Evolutionary conservation across 1,140 invertebrate genomes (phyloP), one percentile per base, ranked within the genome.

Genomic region (Mya arenaria): DNA sequence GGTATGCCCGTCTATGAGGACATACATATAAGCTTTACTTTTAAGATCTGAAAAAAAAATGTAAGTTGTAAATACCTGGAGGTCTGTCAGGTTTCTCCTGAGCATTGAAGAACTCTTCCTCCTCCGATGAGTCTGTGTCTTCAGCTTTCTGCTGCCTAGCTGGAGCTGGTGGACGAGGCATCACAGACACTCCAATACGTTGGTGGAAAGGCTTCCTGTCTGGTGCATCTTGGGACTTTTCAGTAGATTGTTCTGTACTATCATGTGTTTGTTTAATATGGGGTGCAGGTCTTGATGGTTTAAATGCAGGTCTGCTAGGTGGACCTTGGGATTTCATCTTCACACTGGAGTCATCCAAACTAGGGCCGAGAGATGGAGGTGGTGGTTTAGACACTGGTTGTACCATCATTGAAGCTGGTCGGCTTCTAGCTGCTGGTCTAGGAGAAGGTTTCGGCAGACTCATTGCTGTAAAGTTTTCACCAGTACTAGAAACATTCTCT

Each of bases 51-150:
- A n/a, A n/a, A n/a, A n/a, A n/a, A n/a, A n/a, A n/a, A n/a, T n/a
- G n/a, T n/a, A n/a, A n/a, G n/a, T n/a, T 63, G 23, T 28, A 63
- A 34, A 41, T 63, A 80, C 77, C 77, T 58, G 48, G 19, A 44
- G 77, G 77, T 41, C 77, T 41, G 4, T 80, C 77, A 41, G 77
- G 77, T 71, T 80, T 80, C 1, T 69, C 55, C n/a, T 56, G 66
- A 15, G 77, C 77, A 32, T 32, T 69, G n/a, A 80, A 32, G 34
- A 80, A 80, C 48, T 80, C 75, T 32, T 69, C 77, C 13, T 66
- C 62, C 1, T n/a, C n/a, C n/a, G n/a, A n/a, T n/a, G n/a, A n/a
- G n/a, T n/a, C n/a, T n/a, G n/a, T n/a, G 10, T 17, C 48, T n/a
- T 17, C 1, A 52, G 48, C 48, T n/a, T 4, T 23, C 48, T 52